Evolutionary conservation across 23 tunicate species (phyloP).

Genomic region (Ascidia mentula): DNA sequence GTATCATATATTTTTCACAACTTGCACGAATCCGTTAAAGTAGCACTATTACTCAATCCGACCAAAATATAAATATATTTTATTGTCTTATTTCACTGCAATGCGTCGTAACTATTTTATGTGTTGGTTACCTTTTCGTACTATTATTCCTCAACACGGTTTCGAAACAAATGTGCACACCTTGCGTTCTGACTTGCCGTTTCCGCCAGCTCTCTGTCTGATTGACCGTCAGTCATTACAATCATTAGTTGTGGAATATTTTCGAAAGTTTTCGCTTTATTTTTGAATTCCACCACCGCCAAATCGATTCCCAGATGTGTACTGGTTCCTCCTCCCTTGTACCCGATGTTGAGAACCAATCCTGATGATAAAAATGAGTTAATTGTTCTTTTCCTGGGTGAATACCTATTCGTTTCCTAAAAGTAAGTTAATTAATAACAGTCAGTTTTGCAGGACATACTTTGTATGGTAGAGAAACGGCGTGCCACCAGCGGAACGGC

Average conservation of each 20-base stretch:
- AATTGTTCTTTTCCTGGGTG: not conserved
- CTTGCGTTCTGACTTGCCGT: not conserved
- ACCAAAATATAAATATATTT: no score
- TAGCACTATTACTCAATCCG: no score
- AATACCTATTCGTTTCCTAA: not conserved
- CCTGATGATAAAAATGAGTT: not conserved
- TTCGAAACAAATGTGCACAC: no score
- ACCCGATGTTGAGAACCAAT: not conserved
- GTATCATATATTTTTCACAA: no score
- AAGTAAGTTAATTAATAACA: not conserved
- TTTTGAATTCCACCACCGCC: not conserved
- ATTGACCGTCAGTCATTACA: not conserved
- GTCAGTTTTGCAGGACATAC: not conserved
- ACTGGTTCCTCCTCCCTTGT: not conserved
- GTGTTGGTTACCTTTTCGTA: no score
- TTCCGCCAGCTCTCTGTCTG: not conserved
- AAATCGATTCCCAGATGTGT: not conserved
- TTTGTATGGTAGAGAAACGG: not conserved
- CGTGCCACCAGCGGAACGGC: not conserved
- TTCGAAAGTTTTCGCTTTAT: not conserved
- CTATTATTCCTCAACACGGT: no score
- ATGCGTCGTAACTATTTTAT: no score
- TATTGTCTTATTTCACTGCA: no score
- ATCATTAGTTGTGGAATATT: not conserved
- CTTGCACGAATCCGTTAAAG: no score